phyloP scores from a whole-genome alignment of 2,888 invertebrate species.

The Pterostichus madidus region DNA sequence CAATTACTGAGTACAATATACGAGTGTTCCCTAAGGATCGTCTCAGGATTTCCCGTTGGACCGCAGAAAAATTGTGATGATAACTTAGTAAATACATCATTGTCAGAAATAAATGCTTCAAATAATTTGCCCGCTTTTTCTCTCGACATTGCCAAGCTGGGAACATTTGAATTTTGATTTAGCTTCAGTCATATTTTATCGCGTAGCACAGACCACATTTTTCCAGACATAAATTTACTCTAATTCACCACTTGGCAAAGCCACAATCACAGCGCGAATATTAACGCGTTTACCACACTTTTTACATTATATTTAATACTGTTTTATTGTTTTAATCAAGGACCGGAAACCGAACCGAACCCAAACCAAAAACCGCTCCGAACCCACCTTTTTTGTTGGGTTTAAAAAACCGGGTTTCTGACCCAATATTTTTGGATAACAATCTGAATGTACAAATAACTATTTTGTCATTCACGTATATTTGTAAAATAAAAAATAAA shows the following conservation, averaged over 20 bases:
- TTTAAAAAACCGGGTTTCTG: too few relatives aligned
- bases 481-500: too few relatives aligned
- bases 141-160: slow-evolving; percentile 8
- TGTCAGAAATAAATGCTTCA: slow-evolving; percentile 11
- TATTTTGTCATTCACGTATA: too few relatives aligned
- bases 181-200: slow-evolving; percentile 17
- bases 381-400: too few relatives aligned
- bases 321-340: too few relatives aligned
- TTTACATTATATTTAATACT: too few relatives aligned
- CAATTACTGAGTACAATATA: slow-evolving; percentile 6
- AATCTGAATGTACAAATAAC: too few relatives aligned
- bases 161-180: slow-evolving; percentile 28
- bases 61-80: slow-evolving; percentile 16
- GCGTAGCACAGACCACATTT: not conserved
- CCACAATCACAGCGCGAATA: too few relatives aligned
- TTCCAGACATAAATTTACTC: slow-evolving; percentile 15
- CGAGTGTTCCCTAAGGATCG: slow-evolving; percentile 11
- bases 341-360: too few relatives aligned
- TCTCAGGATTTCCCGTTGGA: slow-evolving; percentile 26
- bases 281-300: too few relatives aligned
- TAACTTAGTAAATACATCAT: slow-evolving; percentile 36
- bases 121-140: slow-evolving; percentile 1
- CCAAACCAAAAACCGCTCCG: too few relatives aligned
- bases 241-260: slow-evolving; percentile 15
- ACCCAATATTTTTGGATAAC: too few relatives aligned